phyloP scores from a whole-genome alignment of 1,140 invertebrate species.

The Dendrolimus punctatus region DNA sequence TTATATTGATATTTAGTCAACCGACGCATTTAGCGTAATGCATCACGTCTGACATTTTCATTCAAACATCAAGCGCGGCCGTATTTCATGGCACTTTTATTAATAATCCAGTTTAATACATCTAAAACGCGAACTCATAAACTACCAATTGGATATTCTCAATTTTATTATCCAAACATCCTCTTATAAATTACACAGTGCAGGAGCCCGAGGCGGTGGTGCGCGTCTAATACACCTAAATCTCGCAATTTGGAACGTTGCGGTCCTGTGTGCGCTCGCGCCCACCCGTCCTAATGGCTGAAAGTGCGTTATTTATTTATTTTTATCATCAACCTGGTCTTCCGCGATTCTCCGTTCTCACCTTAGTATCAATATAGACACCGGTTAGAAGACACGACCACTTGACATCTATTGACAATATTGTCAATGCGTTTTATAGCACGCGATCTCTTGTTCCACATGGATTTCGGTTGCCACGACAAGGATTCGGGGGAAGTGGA shows the following conservation, averaged over 20 bases:
- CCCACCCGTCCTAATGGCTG: constrained; percentile 40
- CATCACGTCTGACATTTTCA: too few species aligned
- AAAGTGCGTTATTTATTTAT: constrained; percentile 68
- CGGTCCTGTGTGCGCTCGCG: constrained; percentile 39
- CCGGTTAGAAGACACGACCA: constrained; percentile 46
- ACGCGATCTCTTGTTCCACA: constrained; percentile 29
- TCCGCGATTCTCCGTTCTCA: constrained; percentile 23
- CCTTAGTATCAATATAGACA: constrained; percentile 58
- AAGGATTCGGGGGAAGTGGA: constrained; percentile 70
- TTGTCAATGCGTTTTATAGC: constrained; percentile 36
- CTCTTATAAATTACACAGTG: constrained; percentile 24
- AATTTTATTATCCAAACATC: constrained; percentile 41
- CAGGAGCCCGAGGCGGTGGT: constrained; percentile 12
- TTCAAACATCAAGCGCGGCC: too few species aligned
- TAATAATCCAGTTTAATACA: constrained; percentile 6
- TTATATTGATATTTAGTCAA: too few species aligned
- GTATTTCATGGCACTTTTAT: constrained; percentile 1
- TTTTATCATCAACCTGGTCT: constrained; percentile 42
- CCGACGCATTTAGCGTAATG: too few species aligned
- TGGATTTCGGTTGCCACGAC: constrained; percentile 70
- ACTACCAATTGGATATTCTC: constrained; percentile 25
- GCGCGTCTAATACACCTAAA: constrained; percentile 34
- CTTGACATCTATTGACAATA: constrained; percentile 32
- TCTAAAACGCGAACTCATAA: constrained; percentile 5
- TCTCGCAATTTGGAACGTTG: constrained; percentile 44